Conservation (phyloP, 2,888 invertebrate species). For the Parochlus steinenii region DNA sequence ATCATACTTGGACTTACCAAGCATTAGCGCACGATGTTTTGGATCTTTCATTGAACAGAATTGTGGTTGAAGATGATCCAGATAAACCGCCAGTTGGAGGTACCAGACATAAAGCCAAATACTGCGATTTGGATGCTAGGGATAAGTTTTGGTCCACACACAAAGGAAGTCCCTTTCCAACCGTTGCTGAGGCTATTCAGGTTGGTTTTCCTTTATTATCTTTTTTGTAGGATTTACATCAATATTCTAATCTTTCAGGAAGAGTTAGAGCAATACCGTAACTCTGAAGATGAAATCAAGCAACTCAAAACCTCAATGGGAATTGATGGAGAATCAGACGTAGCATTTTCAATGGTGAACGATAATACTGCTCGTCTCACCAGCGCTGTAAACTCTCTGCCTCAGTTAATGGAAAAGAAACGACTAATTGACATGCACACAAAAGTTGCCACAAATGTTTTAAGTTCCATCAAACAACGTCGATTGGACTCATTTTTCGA, state of each 20-base stretch:
- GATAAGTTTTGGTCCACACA: conserved; percentile 90
- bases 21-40: conserved; percentile 93
- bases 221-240: too few relatives aligned
- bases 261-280: conserved; percentile 82
- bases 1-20: conserved; percentile 99
- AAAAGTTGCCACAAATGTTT: conserved; percentile 85
- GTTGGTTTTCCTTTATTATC: too few relatives aligned
- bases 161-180: conserved; percentile 85
- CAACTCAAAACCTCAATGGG: conserved; percentile 90
- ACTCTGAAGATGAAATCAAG: conserved; percentile 93
- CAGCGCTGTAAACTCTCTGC: conserved; percentile 87
- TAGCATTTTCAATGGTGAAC: conserved; percentile 71
- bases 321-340: conserved; percentile 73
- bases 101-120: conserved; percentile 58
- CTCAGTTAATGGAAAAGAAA: conserved; percentile 93
- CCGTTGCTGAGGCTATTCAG: conserved; percentile 97
- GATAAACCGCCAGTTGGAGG: conserved; percentile 36
- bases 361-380: conserved; percentile 89
- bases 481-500: conserved; percentile 94
- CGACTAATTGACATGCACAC: conserved; percentile 97
- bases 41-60: conserved; percentile 72
- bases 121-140: conserved; percentile 76
- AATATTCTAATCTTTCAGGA: too few relatives aligned
- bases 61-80: conserved; percentile 49
- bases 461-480: conserved; percentile 71